Base-by-base conservation (phyloP, 2,797 vertebrate species). In the Oreonectes daqikongensis region DNA sequence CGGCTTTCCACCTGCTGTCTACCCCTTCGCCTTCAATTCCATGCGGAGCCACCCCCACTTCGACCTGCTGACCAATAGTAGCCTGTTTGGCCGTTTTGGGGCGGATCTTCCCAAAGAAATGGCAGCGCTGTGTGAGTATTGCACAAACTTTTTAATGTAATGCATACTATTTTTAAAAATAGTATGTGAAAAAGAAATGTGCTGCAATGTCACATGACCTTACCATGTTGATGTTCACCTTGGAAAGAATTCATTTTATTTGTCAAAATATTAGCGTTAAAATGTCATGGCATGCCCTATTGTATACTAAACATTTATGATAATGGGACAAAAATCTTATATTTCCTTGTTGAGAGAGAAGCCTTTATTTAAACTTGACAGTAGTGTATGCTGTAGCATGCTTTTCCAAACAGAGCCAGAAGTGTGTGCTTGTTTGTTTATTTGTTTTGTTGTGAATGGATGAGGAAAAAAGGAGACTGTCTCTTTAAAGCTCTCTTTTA, bases 41-140 rank as follows among this genome's bases (percentile, higher is more conserved):
- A 94, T 95, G 89, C 91, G 94, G 85, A 95, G 93, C 88, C 95
- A 94, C 82, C 94, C 95, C 77, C 95, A 94, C 55, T 97, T 97
- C 1, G 95, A 97, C 89, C 93, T 96, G 86, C 91, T 97, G 85
- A 91, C 93, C 85, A 95, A 94, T 87, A 94, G 93, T 83, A 94
- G 88, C 86, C 91, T 94, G 82, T 96, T 96, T 86, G 92, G 95
- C 59, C 93, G 94, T 86, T 95, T 96, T 50, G 92, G 95, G 72
- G 93, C 95, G 10, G 95, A 97, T 92, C 94, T 97, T 69, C 95
- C 95, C 81, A 96, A 96, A 91, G 95, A 97, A 89, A 97, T 97
- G 95, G 95, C 95, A 1, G 95, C 95, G 68, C 91, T 97, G 85
- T 96, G 95, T 96, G 90, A 97, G 95, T 96, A 76, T 78, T 82